Evolutionary conservation across 1,140 invertebrate species (phyloP), one percentile per base, ranked within the genome.

Genomic region (Drosophila albomicans): DNA sequence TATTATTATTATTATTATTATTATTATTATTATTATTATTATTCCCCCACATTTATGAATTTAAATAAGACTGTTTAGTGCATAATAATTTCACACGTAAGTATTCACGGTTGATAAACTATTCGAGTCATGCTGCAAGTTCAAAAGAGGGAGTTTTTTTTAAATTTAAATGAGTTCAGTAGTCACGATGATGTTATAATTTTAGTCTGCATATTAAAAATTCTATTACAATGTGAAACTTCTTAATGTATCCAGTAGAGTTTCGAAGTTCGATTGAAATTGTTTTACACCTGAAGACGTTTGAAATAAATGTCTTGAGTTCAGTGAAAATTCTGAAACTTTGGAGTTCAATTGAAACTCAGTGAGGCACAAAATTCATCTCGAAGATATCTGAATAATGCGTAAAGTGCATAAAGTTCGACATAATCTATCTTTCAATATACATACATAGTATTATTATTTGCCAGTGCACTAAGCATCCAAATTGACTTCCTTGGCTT

Each of bases 401-500:
- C 51, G 32, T 38, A 38, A 56, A 38, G 3, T 56, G 30, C 30
- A 38, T 38, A 63, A 8, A 38, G n/a, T 62, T 45, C 20, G 35
- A 30, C 20, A 32, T 62, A 54, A 63, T 70, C 46, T 5, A 54
- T 63, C 25, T 52, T 35, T 54, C 48, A 25, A 70, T 70, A 70
- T 45, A 38, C 5, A 43, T 7, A 61, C 5, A 43, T 7, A 61
- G 56, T 49, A 56, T 59, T 73, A 58, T 58, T 63, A 52, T 58
- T 67, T 41, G 13, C 10, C 25, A 30, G 20, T 51, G 45, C 52
- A 48, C 63, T 52, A 38, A 54, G 64, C 63, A 66, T 20, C 15
- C 41, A 61, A 67, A 73, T 68, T 67, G 70, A 73, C 70, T 73
- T 73, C 30, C 46, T 52, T 54, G 48, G 58, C 51, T 54, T 25